Percentiles rank a stretch among this genome's conserved stretches.
phyloP scores from a whole-genome alignment of 2,113 vertebrate species.

The Myotis yumanensis region DNA sequence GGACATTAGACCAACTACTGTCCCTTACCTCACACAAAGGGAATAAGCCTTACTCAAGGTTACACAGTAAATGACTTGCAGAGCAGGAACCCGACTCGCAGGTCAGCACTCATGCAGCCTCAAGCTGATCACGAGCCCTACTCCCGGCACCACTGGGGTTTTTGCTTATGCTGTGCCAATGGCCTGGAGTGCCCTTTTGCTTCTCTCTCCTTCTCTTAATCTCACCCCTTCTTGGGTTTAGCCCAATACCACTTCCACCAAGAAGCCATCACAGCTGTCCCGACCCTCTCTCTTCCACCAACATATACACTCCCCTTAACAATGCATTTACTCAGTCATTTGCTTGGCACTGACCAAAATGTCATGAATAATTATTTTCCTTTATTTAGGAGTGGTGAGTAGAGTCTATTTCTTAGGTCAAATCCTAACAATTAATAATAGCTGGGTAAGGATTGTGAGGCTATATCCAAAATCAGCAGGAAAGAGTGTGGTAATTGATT shows the following conservation, averaged over 20 bases:
- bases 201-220: background rate
- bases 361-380: constrained; percentile 15
- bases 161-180: background rate
- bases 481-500: background rate
- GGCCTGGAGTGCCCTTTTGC: background rate
- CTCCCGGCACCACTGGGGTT: too few relatives aligned
- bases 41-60: background rate
- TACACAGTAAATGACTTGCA: background rate
- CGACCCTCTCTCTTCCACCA: background rate
- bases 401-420: constrained; percentile 21
- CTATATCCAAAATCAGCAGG: background rate
- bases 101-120: background rate
- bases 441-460: background rate
- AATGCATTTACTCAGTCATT: background rate
- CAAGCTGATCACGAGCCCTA: background rate
- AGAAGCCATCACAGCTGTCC: constrained; percentile 3
- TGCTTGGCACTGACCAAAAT: background rate
- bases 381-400: constrained; percentile 8
- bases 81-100: background rate
- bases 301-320: constrained; percentile 4
- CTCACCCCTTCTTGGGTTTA: background rate
- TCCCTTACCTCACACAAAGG: background rate
- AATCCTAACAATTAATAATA: background rate
- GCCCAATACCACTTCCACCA: background rate
- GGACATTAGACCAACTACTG: background rate